A percentile compares a stretch with the other conserved stretches of the same genome.
Conservation (phyloP, 2,113 vertebrate genomes). For the Ploceus nigricollis region DNA sequence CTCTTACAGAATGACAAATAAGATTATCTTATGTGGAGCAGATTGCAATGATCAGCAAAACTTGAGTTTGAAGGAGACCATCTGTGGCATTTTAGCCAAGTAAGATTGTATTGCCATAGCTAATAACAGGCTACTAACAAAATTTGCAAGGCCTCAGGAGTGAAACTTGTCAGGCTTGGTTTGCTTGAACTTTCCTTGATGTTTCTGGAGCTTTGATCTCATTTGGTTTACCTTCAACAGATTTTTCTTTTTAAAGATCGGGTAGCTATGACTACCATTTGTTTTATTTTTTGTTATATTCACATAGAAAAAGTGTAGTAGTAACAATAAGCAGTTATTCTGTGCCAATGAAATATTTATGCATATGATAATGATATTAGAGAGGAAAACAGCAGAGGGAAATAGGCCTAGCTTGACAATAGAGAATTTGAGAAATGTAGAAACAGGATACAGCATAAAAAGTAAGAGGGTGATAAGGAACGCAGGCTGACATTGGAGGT, state of each 20-base stretch:
- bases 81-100: background rate
- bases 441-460: background rate
- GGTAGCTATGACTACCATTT: background rate
- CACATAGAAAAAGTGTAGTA: background rate
- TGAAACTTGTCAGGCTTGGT: background rate
- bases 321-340: background rate
- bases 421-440: background rate
- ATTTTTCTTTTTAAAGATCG: background rate
- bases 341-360: background rate
- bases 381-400: background rate
- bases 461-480: background rate
- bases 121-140: background rate
- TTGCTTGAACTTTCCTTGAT: background rate
- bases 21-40: background rate
- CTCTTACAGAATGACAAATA: background rate
- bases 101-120: background rate
- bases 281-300: background rate
- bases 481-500: background rate
- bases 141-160: background rate
- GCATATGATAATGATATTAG: background rate
- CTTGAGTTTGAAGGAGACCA: background rate
- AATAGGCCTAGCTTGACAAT: background rate
- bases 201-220: background rate
- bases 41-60: background rate
- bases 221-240: background rate